Conservation (phyloP, 2,797 vertebrate species). For the Pipistrellus nathusii region DNA sequence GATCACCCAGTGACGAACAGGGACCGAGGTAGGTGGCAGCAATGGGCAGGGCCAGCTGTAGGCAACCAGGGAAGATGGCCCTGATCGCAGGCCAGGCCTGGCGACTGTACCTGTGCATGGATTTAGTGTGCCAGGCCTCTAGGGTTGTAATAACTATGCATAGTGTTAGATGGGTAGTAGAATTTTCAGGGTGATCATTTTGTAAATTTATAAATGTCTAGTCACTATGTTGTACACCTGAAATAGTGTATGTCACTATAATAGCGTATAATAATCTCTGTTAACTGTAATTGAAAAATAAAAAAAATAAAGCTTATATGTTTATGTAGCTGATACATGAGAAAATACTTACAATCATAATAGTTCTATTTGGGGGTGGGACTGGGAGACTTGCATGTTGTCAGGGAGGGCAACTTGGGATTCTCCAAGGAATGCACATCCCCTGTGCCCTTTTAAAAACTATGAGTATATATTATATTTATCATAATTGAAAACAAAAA, state of each 20-base stretch:
- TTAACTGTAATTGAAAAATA: background rate
- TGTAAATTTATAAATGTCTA: background rate
- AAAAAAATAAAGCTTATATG: background rate
- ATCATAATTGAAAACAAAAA: constrained; percentile 23
- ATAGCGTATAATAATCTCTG: background rate
- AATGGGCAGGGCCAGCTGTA: too few relatives aligned
- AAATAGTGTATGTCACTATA: background rate
- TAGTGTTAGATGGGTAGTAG: background rate
- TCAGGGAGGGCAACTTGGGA: background rate
- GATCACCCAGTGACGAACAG: too few relatives aligned
- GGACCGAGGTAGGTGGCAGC: too few relatives aligned
- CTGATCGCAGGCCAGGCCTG: too few relatives aligned
- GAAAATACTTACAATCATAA: background rate
- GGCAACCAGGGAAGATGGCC: too few relatives aligned
- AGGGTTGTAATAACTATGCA: background rate
- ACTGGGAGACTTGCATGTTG: background rate
- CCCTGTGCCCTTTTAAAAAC: background rate
- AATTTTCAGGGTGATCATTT: background rate
- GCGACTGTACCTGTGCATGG: too few relatives aligned
- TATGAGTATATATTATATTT: background rate
- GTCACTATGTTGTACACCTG: background rate
- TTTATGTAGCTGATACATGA: background rate
- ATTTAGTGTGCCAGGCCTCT: too few relatives aligned
- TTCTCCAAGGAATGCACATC: background rate
- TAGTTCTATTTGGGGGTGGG: background rate